Evolutionary conservation across 2,113 vertebrate genomes (phyloP), one percentile per base, ranked within the genome.

Genomic region (Neoarius graeffei): DNA sequence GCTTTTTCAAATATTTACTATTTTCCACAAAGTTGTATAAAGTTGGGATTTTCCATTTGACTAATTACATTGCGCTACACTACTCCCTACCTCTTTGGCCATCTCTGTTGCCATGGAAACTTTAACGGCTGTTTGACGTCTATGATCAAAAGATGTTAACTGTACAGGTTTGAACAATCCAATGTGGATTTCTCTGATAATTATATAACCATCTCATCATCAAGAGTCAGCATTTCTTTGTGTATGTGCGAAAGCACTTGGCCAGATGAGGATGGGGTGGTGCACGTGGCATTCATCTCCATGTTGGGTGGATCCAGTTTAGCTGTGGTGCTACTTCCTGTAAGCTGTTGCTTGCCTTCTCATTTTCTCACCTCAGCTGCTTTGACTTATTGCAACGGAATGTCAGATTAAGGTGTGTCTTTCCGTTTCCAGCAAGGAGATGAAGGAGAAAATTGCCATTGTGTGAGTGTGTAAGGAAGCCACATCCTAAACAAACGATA

Each of bases 361-460:
- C 50, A 91, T 91, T 91, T 88, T 88, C 88, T 89, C 88, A 84
- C 88, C 88, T 85, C 66, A 35, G 60, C 25, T 62, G 76, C 48
- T 57, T 85, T 87, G 86, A 88, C 88, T 74, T 88, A 81, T 64
- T 54, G 35, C 69, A 85, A 42, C 83, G 88, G 88, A 84, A 89
- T 91, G 85, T 66, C 25, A 48, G 57, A 74, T 66, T 30, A 48
- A 86, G 90, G 90, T 42, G 86, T 86, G 88, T 62, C 88, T 77
- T 84, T 85, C 86, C 84, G 50, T 20, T 86, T 85, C 62, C 86
- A 90, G 83, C 20, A 1, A 25, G 19, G 60, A 86, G 84, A 90
- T 88, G 86, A 88, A 90, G 83, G 62, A 25, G 20, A 74, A 85
- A 82, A 76, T 74, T 66, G 62, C 57, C 27, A 84, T 76, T 73